phyloP scores from a whole-genome alignment of 1,140 invertebrate genomes.

The Drosophila pallidifrons region DNA sequence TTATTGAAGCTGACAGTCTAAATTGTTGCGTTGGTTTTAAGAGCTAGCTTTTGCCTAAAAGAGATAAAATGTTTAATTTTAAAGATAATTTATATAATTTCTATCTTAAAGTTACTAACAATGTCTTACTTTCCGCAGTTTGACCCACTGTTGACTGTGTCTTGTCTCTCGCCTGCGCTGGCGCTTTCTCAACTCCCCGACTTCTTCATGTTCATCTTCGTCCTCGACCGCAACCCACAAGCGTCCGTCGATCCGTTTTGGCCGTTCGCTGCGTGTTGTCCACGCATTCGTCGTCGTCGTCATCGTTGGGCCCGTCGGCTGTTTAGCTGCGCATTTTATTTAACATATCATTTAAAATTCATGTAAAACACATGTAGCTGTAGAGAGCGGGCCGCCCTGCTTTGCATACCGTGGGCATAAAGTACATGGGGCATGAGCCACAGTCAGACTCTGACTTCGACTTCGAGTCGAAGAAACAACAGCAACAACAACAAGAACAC shows the following conservation, averaged over 20 bases:
- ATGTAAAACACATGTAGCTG: constrained; percentile 83
- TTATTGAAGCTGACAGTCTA: no score
- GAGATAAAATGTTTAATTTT: no score
- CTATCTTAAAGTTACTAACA: no score
- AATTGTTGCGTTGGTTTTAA: no score
- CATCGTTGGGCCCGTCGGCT: constrained; percentile 56
- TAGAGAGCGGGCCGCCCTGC: constrained; percentile 50
- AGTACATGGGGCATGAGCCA: constrained; percentile 51
- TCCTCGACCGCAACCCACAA: not conserved
- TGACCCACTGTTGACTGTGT: constrained; percentile 24
- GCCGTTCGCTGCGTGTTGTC: constrained; percentile 44
- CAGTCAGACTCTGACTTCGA: constrained; percentile 5
- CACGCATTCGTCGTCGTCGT: constrained; percentile 43
- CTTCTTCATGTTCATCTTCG: not conserved
- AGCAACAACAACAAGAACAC: constrained; percentile 15
- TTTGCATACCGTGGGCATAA: constrained; percentile 82
- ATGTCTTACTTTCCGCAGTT: not conserved
- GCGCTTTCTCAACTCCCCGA: constrained; percentile 7
- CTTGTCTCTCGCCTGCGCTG: constrained; percentile 16
- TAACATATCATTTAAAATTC: constrained; percentile 84
- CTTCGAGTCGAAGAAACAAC: not conserved
- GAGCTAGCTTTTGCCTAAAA: no score
- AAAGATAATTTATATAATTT: no score
- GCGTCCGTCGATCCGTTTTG: constrained; percentile 2
- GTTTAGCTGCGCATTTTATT: constrained; percentile 83